These are phyloP conservation scores for Machaerirhynchus nigripectus DNA, from an alignment of 2,113 vertebrate genomes.

Conservation along the genomic window DNA sequence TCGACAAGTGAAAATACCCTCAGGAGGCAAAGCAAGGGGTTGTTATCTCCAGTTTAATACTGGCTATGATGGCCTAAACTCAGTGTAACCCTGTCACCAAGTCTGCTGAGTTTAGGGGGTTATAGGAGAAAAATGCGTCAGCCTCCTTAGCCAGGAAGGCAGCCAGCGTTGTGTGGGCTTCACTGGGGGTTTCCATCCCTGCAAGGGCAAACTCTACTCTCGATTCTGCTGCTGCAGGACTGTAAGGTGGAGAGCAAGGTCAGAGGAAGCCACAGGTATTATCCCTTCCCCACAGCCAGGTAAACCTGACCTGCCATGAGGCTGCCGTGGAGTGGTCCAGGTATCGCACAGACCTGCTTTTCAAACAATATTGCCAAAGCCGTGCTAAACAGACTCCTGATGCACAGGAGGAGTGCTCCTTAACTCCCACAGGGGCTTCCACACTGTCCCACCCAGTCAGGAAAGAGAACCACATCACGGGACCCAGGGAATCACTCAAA, in stretches of 20 bases:
- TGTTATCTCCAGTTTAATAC: not conserved
- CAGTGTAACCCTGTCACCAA: not conserved
- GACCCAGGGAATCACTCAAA: not conserved
- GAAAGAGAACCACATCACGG: not conserved
- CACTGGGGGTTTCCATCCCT: not conserved
- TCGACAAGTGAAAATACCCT: not conserved
- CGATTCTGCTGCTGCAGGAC: not conserved
- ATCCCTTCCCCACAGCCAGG: not conserved
- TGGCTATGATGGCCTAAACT: not conserved
- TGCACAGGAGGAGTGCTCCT: not conserved
- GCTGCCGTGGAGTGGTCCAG: not conserved
- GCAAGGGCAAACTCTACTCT: not conserved
- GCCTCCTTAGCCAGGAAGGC: not conserved
- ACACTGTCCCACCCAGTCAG: not conserved
- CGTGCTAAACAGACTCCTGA: not conserved
- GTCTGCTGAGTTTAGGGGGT: not conserved
- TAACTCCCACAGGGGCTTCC: not conserved
- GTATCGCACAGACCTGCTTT: not conserved
- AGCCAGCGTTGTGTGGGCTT: not conserved
- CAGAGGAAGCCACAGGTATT: not conserved
- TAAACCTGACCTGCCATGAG: not conserved
- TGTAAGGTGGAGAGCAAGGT: not conserved
- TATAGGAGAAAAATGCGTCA: not conserved
- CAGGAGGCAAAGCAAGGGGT: not conserved
- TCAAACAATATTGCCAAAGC: not conserved